A percentile compares a stretch with the other conserved stretches of the same genome.
These are phyloP conservation scores for Serilophus lunatus DNA, from an alignment of 2,113 vertebrate species.

Conservation along the genomic window DNA sequence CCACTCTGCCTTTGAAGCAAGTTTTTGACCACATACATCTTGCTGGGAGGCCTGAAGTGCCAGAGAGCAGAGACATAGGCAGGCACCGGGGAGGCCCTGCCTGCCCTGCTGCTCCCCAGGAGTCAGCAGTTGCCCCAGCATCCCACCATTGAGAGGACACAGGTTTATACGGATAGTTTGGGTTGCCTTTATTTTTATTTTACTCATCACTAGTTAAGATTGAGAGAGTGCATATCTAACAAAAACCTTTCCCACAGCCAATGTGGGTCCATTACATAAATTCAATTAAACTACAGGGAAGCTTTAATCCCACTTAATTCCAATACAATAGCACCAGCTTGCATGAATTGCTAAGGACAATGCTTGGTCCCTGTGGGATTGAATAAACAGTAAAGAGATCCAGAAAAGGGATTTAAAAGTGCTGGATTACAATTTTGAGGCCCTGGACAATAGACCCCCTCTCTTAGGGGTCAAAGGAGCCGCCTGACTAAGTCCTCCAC, in stretches of 20 bases:
- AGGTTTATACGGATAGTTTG: not conserved
- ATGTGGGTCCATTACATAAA: constrained; percentile 17
- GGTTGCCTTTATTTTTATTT: not conserved
- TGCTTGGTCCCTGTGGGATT: not conserved
- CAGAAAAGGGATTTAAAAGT: not conserved
- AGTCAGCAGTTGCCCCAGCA: not conserved
- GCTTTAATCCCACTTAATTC: constrained; percentile 11
- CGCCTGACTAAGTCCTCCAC: not conserved
- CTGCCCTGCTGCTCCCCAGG: not conserved
- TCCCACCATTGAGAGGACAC: accelerated
- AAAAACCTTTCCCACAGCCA: not conserved
- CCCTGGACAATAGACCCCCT: not conserved
- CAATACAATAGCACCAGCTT: constrained; percentile 10
- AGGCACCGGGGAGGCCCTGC: not conserved
- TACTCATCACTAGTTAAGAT: not conserved
- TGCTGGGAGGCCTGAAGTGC: not conserved
- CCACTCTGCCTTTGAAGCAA: not conserved
- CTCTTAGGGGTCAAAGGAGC: not conserved
- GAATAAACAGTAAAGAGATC: not conserved
- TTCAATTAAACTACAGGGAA: not conserved
- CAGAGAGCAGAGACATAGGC: not conserved
- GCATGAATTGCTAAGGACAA: constrained; percentile 25
- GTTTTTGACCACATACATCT: not conserved
- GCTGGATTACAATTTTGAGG: not conserved
- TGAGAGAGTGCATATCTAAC: not conserved